Evolutionary conservation across 2,113 vertebrate species (phyloP).

Genomic region (Elephantulus edwardii): DNA sequence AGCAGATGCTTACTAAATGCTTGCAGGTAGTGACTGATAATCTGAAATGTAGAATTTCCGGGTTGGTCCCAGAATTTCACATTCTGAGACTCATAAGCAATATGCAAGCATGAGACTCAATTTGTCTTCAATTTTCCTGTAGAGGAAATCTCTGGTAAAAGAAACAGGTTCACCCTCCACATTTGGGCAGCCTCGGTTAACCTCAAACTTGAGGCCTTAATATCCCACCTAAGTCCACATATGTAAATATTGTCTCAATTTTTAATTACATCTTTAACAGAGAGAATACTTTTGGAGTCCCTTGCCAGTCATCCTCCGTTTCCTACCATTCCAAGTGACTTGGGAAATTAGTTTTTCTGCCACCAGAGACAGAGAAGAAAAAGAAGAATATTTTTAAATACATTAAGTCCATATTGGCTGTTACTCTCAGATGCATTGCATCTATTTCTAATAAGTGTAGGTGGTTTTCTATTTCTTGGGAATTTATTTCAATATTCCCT

Average conservation of each 20-base stretch:
- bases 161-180: background rate
- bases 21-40: background rate
- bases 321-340: constrained; percentile 57
- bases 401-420: constrained; percentile 61
- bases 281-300: constrained; percentile 63
- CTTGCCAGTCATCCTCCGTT: constrained; percentile 54
- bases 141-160: background rate
- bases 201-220: background rate
- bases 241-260: constrained; percentile 36
- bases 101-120: background rate
- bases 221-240: background rate
- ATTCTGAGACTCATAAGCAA: background rate
- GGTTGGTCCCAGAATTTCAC: background rate
- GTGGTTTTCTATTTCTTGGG: constrained; percentile 22
- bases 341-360: constrained; percentile 60
- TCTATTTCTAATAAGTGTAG: constrained; percentile 45
- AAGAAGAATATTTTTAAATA: constrained; percentile 54
- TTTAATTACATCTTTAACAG: constrained; percentile 73
- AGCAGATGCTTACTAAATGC: background rate
- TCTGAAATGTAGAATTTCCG: background rate
- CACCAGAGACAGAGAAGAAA: constrained; percentile 45
- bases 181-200: background rate
- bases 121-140: background rate
- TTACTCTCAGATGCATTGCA: background rate
- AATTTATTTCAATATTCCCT: background rate